These are phyloP conservation scores for Drosophila sturtevanti DNA, from an alignment of 1,140 invertebrate species.

Conservation along the genomic window DNA sequence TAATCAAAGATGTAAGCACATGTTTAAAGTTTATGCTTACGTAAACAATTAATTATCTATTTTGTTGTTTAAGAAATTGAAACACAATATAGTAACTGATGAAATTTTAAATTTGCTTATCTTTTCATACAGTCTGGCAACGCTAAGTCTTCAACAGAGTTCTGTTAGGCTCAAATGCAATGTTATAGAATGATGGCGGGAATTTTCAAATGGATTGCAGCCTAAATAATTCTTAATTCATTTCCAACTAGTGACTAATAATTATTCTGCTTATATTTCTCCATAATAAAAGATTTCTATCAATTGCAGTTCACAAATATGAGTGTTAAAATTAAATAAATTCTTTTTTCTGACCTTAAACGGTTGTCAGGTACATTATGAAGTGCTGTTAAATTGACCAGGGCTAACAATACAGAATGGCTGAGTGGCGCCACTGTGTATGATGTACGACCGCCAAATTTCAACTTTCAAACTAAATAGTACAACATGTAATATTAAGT, in stretches of 20 bases:
- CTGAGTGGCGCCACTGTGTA: neutral
- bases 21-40: too few species aligned
- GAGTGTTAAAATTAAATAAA: too few species aligned
- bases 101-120: neutral
- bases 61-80: too few species aligned
- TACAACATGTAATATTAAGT: too few species aligned
- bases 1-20: too few species aligned
- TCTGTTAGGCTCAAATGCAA: neutral
- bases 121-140: neutral
- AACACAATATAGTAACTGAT: neutral
- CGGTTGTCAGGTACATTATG: neutral
- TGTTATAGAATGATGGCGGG: neutral
- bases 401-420: neutral
- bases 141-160: neutral
- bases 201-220: neutral
- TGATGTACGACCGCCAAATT: neutral
- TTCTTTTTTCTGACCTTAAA: neutral
- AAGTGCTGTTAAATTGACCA: neutral
- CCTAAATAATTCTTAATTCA: neutral
- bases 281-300: neutral
- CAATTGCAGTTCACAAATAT: too few species aligned
- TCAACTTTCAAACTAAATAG: neutral
- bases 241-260: neutral
- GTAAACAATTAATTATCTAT: too few species aligned
- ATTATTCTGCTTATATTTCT: neutral